Evolutionary conservation across 2,888 invertebrate species (phyloP).

Genomic region (Pandemis heparana): DNA sequence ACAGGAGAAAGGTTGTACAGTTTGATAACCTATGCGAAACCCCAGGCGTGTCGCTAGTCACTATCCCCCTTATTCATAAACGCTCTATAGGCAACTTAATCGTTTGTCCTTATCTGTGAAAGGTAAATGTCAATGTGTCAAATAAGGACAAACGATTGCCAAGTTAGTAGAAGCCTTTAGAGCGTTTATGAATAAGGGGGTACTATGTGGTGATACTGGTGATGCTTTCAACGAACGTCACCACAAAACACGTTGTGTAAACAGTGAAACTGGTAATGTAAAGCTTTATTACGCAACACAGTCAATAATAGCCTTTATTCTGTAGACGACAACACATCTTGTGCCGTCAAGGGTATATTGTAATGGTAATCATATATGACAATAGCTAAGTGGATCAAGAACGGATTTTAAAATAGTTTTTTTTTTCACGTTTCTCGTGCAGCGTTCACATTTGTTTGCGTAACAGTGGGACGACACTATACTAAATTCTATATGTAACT

Average conservation of each 20-base stretch:
- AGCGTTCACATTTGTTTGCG: background rate
- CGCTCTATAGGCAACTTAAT: too few species aligned
- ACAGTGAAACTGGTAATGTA: background rate
- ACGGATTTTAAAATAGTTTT: conserved; percentile 3
- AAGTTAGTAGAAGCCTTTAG: too few species aligned
- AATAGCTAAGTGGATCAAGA: conserved; percentile 8
- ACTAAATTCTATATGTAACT: too few species aligned
- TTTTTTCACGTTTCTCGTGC: background rate
- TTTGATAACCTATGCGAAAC: too few species aligned
- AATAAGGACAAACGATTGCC: too few species aligned
- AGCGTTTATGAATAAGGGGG: too few species aligned
- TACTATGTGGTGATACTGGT: too few species aligned
- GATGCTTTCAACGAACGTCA: background rate
- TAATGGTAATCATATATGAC: conserved; percentile 3
- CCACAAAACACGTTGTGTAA: background rate
- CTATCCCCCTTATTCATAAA: too few species aligned
- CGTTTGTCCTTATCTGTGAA: too few species aligned
- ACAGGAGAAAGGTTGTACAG: too few species aligned
- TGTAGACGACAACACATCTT: background rate
- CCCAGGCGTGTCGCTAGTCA: too few species aligned
- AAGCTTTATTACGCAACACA: background rate
- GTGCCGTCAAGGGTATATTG: background rate
- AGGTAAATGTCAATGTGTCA: too few species aligned
- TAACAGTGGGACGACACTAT: background rate
- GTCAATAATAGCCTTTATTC: background rate